Evolutionary conservation across 2,888 invertebrate genomes (phyloP).

Genomic region (Campopleginae sp.): DNA sequence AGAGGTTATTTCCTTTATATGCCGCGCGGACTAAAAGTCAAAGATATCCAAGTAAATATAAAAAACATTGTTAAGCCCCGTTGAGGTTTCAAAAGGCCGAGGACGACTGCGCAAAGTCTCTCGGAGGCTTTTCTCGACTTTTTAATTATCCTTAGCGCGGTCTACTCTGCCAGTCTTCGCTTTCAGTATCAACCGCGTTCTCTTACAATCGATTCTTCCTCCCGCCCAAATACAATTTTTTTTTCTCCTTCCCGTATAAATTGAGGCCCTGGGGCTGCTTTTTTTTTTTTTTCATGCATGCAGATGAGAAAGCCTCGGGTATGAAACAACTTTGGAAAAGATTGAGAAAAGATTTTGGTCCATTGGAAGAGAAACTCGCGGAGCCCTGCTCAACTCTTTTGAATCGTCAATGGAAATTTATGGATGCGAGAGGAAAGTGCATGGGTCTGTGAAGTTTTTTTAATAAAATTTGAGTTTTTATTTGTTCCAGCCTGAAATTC

Average conservation of each 20-base stretch:
- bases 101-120: background rate
- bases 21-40: background rate
- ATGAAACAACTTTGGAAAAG: background rate
- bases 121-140: background rate
- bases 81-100: background rate
- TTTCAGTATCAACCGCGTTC: background rate
- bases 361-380: background rate
- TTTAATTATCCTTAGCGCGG: background rate
- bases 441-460: background rate
- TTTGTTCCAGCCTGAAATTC: background rate
- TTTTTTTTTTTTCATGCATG: background rate
- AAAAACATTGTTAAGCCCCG: constrained; percentile 5
- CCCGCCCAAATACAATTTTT: background rate
- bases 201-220: background rate
- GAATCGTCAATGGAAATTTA: background rate
- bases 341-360: background rate
- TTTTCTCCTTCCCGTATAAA: background rate
- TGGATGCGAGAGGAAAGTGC: background rate
- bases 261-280: background rate
- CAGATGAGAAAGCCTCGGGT: background rate
- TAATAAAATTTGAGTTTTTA: background rate
- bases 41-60: constrained; percentile 1
- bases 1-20: background rate
- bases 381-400: background rate
- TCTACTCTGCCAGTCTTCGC: background rate